Conservation (phyloP, 2,797 vertebrate species). For the Malurus splendens region DNA sequence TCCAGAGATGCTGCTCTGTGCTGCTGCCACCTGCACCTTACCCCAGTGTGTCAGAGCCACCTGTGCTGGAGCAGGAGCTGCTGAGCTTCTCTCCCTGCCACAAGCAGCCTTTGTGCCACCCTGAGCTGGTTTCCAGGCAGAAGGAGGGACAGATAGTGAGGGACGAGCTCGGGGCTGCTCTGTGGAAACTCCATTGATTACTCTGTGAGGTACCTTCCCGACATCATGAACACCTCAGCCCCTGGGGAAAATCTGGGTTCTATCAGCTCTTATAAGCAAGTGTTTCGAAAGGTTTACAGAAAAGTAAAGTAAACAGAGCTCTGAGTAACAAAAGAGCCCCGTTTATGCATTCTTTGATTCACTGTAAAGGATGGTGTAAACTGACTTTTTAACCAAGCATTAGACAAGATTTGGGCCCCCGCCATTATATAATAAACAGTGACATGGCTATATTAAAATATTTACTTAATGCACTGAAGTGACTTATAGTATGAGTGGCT, state of each 20-base stretch:
- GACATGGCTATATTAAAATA: conserved; percentile 97
- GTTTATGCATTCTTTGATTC: conserved; percentile 83
- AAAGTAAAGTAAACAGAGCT: conserved; percentile 84
- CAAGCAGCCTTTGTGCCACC: background rate
- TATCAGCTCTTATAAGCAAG: conserved; percentile 80
- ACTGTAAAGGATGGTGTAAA: conserved; percentile 90
- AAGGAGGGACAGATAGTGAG: background rate
- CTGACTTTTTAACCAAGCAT: conserved; percentile 94
- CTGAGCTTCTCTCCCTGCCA: background rate
- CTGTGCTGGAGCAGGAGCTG: background rate
- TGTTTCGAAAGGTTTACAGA: conserved; percentile 85
- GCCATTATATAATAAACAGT: conserved; percentile 99
- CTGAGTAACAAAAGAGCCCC: conserved; percentile 83
- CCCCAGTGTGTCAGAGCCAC: background rate
- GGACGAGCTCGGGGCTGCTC: background rate
- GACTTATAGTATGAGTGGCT: conserved; percentile 97
- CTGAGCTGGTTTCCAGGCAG: background rate
- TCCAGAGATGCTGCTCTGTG: background rate
- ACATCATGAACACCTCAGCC: conserved; percentile 71
- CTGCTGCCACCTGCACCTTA: background rate
- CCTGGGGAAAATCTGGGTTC: conserved; percentile 74
- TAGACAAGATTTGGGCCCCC: conserved; percentile 94
- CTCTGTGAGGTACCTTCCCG: conserved; percentile 53
- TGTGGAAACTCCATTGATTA: conserved; percentile 65
- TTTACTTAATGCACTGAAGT: conserved; percentile 98